A percentile compares a stretch with the other conserved stretches of the same genome.
Conservation (phyloP, 2,888 invertebrate genomes). For the Actias luna region DNA sequence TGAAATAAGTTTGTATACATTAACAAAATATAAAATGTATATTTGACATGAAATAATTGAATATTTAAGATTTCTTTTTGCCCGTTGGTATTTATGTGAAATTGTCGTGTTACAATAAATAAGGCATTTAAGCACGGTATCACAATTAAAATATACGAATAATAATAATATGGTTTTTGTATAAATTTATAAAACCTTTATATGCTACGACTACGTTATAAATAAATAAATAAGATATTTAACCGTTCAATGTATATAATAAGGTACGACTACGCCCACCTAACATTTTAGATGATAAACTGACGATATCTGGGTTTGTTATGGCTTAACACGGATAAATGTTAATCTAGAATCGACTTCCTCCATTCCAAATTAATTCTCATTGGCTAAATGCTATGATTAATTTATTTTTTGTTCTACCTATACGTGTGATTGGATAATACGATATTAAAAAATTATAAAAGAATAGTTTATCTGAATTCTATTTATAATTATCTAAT, state of each 20-base stretch:
- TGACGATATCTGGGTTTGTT: background rate
- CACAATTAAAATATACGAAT: too few relatives aligned
- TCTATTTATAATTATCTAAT: background rate
- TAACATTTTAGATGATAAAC: conserved; percentile 3
- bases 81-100: too few relatives aligned
- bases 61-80: too few relatives aligned
- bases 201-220: too few relatives aligned
- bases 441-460: background rate
- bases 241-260: background rate
- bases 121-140: too few relatives aligned
- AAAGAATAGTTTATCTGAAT: background rate
- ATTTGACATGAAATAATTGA: background rate
- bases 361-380: background rate
- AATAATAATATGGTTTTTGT: too few relatives aligned
- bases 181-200: too few relatives aligned
- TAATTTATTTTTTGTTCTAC: background rate
- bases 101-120: too few relatives aligned
- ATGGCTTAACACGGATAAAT: conserved; percentile 9
- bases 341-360: conserved; percentile 5
- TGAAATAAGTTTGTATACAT: background rate
- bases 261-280: background rate
- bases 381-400: background rate
- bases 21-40: background rate
- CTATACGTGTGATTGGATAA: background rate
- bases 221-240: background rate